Percentiles rank a stretch among this genome's conserved stretches.
Evolutionary conservation across 2,797 vertebrate genomes (phyloP).

Genomic region (Notolabrus celidotus): DNA sequence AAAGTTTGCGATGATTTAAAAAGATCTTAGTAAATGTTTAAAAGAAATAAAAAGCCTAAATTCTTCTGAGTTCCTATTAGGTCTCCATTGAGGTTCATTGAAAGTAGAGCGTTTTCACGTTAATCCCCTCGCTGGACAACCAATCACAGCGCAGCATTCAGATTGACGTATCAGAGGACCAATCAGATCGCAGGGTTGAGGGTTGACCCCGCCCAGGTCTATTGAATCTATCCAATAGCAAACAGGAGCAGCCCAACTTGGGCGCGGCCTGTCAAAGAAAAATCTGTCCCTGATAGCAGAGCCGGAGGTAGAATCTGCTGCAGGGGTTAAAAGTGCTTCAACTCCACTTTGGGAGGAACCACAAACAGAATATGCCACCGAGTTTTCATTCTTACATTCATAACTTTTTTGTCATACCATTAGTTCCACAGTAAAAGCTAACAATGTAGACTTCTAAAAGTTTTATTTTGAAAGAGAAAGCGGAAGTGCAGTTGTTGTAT

Average conservation of each 20-base stretch:
- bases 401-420: too few relatives aligned
- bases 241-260: slow-evolving; percentile 3
- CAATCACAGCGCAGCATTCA: slow-evolving; percentile 43
- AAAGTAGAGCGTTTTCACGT: slow-evolving; percentile 50
- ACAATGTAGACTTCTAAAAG: too few relatives aligned
- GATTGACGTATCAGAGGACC: slow-evolving; percentile 50
- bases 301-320: too few relatives aligned
- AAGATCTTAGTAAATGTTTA: slow-evolving; percentile 11
- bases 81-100: slow-evolving; percentile 80
- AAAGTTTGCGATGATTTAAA: background rate
- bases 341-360: background rate
- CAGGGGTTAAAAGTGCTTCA: background rate
- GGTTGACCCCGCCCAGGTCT: slow-evolving; percentile 2
- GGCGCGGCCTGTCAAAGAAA: slow-evolving; percentile 40
- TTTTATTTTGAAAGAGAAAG: slow-evolving; percentile 26
- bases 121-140: slow-evolving; percentile 59
- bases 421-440: too few relatives aligned
- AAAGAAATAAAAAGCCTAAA: slow-evolving; percentile 49
- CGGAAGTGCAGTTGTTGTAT: background rate
- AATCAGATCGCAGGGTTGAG: slow-evolving; percentile 48
- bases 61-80: slow-evolving; percentile 37
- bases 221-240: slow-evolving; percentile 49
- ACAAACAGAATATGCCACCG: too few relatives aligned
- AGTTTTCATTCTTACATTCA: too few relatives aligned
- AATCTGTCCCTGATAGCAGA: background rate